These are phyloP conservation scores for Scaptomyza reducta DNA, from an alignment of 2,888 invertebrate genomes.

Conservation along the genomic window DNA sequence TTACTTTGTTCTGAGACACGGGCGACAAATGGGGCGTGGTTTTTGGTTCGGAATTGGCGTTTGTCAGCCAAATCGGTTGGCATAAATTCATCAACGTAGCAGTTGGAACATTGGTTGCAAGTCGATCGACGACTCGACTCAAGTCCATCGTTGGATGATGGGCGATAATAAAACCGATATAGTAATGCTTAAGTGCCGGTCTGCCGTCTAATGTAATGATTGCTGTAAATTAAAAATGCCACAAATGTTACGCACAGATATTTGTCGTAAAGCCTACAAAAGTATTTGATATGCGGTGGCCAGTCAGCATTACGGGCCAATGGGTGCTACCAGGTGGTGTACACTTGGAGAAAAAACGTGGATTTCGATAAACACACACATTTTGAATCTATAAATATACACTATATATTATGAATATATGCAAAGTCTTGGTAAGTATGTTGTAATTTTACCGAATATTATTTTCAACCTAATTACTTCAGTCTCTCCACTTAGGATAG, in stretches of 20 bases:
- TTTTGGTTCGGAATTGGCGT: slow-evolving; percentile 15
- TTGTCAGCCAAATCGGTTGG: slow-evolving; percentile 62
- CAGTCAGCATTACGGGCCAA: slow-evolving; percentile 52
- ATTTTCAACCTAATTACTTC: too few relatives aligned
- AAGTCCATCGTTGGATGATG: slow-evolving; percentile 19
- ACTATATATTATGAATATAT: too few relatives aligned
- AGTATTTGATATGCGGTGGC: slow-evolving; percentile 66
- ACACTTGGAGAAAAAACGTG: slow-evolving; percentile 14
- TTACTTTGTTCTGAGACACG: slow-evolving; percentile 55
- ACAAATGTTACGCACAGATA: slow-evolving; percentile 79
- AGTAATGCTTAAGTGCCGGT: slow-evolving; percentile 69
- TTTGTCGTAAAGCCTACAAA: slow-evolving; percentile 47
- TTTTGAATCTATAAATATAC: too few relatives aligned
- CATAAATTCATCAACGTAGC: slow-evolving; percentile 75
- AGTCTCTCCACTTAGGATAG: too few relatives aligned
- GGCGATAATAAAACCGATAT: slow-evolving; percentile 76
- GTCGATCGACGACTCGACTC: slow-evolving; percentile 30
- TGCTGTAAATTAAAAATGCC: slow-evolving; percentile 77
- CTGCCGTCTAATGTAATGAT: slow-evolving; percentile 67
- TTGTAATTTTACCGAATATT: too few relatives aligned
- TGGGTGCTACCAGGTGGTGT: slow-evolving; percentile 22
- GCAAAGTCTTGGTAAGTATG: too few relatives aligned
- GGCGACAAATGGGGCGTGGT: slow-evolving; percentile 46
- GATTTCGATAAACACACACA: too few relatives aligned
- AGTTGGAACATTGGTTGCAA: slow-evolving; percentile 56